Evolutionary conservation across 2,113 vertebrate species (phyloP), one percentile per base, ranked within the genome.

Genomic region (Hippocampus comes): DNA sequence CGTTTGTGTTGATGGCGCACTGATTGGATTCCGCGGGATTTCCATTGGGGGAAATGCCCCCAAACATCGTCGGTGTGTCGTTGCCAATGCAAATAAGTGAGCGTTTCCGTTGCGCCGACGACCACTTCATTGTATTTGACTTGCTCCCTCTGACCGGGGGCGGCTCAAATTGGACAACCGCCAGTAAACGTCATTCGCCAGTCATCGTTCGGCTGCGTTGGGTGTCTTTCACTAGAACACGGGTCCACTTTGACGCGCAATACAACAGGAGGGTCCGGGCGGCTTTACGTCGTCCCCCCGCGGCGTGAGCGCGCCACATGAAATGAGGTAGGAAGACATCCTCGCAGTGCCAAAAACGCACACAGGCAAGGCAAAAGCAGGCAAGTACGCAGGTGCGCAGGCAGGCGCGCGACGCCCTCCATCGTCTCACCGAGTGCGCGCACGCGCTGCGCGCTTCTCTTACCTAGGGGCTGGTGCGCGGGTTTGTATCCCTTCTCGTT

Each of bases 401-500:
- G 15, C 48, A 18, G 14, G 15, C 12, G 15, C 12, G 43, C 43
- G 9, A 14, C 10, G 3, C 43, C 43, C 43, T 34, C 43, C 43
- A 14, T 14, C 11, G 43, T 3, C 43, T 46, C 43, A 14, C 11
- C 43, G 46, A 2, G 4, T 4, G 48, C 48, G 4, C 48, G 48
- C 59, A 3, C 14, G 63, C 21, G 15, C 25, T 53, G 43, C 70
- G 25, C 78, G 74, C 66, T 66, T 30, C 34, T 94, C 96, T 96
- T 93, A 99, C 97, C 96, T 87, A 88, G 78, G 46, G 90, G 86
- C n/a, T 86, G 85, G 71, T 90, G 89, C 20, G 93, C 92, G 82
- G 96, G 93, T 70, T 95, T 94, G 95, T 97, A 96, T 92, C 93
- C 96, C 91, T 97, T 97, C 88, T 97, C 95, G 90, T 95, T 95